phyloP scores from a whole-genome alignment of 2,888 invertebrate genomes.

The Mythimna albipuncta region DNA sequence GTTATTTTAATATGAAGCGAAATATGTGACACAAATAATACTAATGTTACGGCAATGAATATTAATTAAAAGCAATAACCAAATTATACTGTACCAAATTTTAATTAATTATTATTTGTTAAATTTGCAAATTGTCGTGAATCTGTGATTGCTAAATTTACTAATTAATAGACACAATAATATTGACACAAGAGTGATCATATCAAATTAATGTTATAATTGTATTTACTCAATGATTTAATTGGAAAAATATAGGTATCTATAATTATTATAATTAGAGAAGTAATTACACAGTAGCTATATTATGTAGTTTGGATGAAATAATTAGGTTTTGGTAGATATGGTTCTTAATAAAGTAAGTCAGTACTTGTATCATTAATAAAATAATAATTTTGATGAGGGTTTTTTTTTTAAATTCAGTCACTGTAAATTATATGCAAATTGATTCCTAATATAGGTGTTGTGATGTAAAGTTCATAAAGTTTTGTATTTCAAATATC shows the following conservation, averaged over 20 bases:
- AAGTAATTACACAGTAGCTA: constrained; percentile 37
- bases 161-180: constrained; percentile 19
- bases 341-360: background rate
- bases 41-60: background rate
- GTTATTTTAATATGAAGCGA: background rate
- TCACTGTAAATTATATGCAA: too few species aligned
- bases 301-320: background rate
- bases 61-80: constrained; percentile 10
- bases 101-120: constrained; percentile 29
- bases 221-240: constrained; percentile 13
- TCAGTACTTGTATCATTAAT: background rate
- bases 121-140: constrained; percentile 29
- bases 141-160: constrained; percentile 33
- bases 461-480: too few species aligned
- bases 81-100: constrained; percentile 13
- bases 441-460: too few species aligned
- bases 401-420: background rate
- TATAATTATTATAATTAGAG: constrained; percentile 6
- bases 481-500: too few species aligned
- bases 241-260: constrained; percentile 21
- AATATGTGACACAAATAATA: background rate
- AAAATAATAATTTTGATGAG: background rate
- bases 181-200: constrained; percentile 27
- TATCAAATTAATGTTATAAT: constrained; percentile 12
- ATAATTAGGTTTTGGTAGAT: background rate